phyloP scores from a whole-genome alignment of 92 coral and sea anemone species.

The Zoanthus sansibaricus region DNA sequence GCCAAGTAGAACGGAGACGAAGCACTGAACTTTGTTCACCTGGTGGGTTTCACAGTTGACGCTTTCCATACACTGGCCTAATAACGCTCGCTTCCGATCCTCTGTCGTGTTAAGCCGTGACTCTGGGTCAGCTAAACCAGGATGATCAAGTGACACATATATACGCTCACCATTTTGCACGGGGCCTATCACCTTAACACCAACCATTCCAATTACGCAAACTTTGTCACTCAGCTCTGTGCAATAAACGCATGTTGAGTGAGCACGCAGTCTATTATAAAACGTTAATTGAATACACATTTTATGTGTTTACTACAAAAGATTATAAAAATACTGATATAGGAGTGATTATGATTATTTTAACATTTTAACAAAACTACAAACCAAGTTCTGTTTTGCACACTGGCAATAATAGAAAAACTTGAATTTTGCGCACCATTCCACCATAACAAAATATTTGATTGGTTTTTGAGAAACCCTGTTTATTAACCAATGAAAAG shows the following conservation, averaged over 20 bases:
- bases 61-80: conserved; percentile 89
- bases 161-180: conserved; percentile 90
- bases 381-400: no score
- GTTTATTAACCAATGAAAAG: no score
- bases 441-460: no score
- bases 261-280: not conserved
- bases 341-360: no score
- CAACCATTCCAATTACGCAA: conserved; percentile 95
- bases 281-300: no score
- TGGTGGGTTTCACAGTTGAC: conserved; percentile 61
- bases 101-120: conserved; percentile 73
- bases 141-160: conserved; percentile 89
- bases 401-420: no score
- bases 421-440: no score
- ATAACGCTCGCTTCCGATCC: conserved; percentile 75
- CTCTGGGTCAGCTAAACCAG: conserved; percentile 92
- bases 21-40: conserved; percentile 79
- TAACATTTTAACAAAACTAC: no score
- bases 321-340: no score
- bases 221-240: conserved; percentile 83
- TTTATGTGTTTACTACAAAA: no score
- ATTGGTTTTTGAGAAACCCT: no score
- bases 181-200: conserved; percentile 89
- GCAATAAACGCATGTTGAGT: not conserved
- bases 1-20: conserved; percentile 87